A percentile compares a stretch with the other conserved stretches of the same genome.
Evolutionary conservation across 2,113 vertebrate genomes (phyloP).

Genomic region (Otis tarda): DNA sequence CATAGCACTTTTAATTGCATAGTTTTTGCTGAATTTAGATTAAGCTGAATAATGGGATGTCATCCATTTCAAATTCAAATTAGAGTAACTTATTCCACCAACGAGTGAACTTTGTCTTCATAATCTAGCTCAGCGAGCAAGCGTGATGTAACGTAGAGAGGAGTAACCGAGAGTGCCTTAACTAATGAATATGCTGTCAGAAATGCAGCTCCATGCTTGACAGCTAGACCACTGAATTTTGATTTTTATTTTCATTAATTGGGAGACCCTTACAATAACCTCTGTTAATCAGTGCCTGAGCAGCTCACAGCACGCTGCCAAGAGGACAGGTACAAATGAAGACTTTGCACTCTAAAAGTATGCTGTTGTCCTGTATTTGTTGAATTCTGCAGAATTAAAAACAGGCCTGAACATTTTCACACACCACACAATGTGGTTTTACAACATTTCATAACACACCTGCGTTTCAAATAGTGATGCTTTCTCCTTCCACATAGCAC

Average conservation of each 20-base stretch:
- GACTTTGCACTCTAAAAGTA: neutral
- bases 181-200: neutral
- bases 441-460: neutral
- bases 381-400: neutral
- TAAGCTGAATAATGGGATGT: neutral
- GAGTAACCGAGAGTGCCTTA: neutral
- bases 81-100: neutral
- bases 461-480: neutral
- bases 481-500: neutral
- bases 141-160: neutral
- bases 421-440: neutral
- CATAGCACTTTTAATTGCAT: neutral
- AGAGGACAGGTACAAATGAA: neutral
- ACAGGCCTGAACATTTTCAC: neutral
- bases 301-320: neutral
- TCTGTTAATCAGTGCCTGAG: neutral
- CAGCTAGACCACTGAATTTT: neutral
- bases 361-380: neutral
- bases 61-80: neutral
- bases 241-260: constrained; percentile 20
- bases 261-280: neutral
- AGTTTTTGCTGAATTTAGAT: neutral
- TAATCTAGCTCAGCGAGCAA: neutral
- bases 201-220: neutral
- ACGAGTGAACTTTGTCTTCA: neutral